Evolutionary conservation across 2,797 vertebrate genomes (phyloP).

Genomic region (Gymnocypris eckloni): DNA sequence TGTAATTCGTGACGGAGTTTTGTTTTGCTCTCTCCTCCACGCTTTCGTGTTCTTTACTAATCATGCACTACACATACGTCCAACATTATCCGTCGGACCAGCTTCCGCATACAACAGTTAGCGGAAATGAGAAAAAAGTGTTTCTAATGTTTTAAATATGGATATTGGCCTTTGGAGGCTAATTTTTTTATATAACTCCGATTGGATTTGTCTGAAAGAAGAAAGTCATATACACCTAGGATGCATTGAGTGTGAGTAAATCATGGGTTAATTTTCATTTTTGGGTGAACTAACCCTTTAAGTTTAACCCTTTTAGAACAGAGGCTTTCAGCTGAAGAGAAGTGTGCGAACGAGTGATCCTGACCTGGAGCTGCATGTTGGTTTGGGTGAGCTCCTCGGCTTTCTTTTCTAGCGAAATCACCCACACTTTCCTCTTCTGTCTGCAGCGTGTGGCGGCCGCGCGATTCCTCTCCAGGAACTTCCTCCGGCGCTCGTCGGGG

Average conservation of each 20-base stretch:
- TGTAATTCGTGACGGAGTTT: background rate
- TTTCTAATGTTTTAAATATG: background rate
- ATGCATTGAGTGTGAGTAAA: background rate
- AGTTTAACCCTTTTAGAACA: background rate
- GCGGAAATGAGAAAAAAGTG: background rate
- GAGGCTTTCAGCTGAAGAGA: slow-evolving; percentile 11
- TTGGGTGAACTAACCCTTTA: background rate
- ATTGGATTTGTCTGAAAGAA: background rate
- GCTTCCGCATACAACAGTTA: background rate
- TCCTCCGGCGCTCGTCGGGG: slow-evolving; percentile 94
- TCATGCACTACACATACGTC: background rate
- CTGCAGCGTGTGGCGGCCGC: slow-evolving; percentile 97
- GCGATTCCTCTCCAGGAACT: slow-evolving; percentile 98
- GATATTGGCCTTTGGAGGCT: background rate
- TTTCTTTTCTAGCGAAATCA: slow-evolving; percentile 99
- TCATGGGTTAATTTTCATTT: background rate
- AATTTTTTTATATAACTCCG: background rate
- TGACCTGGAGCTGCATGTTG: slow-evolving; percentile 99
- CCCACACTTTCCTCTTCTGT: slow-evolving; percentile 99
- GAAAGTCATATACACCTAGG: background rate
- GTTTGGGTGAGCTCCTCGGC: slow-evolving; percentile 99
- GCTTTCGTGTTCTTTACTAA: too few species aligned
- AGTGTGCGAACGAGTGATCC: slow-evolving; percentile 7
- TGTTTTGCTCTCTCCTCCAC: background rate
- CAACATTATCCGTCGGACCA: background rate